These are phyloP conservation scores for Dipodomys spectabilis DNA, from an alignment of 2,113 vertebrate species.

Conservation along the genomic window DNA sequence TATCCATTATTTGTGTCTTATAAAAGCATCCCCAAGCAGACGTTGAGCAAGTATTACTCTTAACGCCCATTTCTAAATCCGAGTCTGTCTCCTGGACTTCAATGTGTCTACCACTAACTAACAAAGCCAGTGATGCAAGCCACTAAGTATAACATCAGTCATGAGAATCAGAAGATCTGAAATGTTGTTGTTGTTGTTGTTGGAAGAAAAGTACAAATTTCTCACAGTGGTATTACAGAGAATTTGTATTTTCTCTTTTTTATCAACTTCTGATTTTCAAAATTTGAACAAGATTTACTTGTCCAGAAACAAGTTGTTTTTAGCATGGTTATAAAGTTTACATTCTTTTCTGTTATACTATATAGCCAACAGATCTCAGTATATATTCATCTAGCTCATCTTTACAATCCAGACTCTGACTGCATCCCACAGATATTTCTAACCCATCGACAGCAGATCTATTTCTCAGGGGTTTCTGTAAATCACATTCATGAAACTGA, in stretches of 20 bases:
- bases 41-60: neutral
- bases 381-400: neutral
- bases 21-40: neutral
- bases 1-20: neutral
- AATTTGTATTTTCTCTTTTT: neutral
- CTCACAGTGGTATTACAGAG: neutral
- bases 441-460: neutral
- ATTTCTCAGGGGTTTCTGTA: neutral
- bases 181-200: neutral
- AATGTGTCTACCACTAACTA: neutral
- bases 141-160: neutral
- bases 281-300: neutral
- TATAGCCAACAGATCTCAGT: neutral
- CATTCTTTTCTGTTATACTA: neutral
- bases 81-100: neutral
- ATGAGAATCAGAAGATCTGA: neutral
- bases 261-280: constrained; percentile 3
- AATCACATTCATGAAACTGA: neutral
- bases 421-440: neutral
- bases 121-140: neutral
- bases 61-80: neutral
- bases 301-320: neutral
- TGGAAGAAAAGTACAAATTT: neutral
- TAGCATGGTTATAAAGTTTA: neutral
- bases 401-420: neutral